Evolutionary conservation across 2,888 invertebrate genomes (phyloP).

Genomic region (Acronicta aceris): DNA sequence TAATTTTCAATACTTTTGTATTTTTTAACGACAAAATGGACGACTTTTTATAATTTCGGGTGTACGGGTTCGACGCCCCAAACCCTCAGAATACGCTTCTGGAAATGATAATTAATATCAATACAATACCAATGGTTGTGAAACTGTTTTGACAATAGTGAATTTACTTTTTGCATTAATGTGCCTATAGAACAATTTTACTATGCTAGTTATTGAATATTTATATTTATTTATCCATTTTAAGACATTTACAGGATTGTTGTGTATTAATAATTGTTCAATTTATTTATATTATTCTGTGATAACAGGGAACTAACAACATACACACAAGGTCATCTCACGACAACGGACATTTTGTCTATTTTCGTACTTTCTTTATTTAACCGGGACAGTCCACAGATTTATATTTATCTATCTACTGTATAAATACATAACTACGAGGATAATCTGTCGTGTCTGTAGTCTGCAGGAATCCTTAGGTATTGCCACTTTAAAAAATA

Average conservation of each 20-base stretch:
- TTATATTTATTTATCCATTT: slow-evolving; percentile 38
- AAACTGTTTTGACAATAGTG: slow-evolving; percentile 8
- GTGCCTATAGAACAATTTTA: slow-evolving; percentile 45
- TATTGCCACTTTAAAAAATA: no score
- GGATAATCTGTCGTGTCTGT: no score
- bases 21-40: not conserved
- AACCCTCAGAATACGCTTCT: not conserved
- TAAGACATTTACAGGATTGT: slow-evolving; percentile 49
- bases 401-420: no score
- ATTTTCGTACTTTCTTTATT: not conserved
- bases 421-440: no score
- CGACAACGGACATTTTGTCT: not conserved
- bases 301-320: slow-evolving; percentile 42
- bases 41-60: no score
- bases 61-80: no score
- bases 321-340: not conserved
- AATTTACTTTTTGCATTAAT: slow-evolving; percentile 8
- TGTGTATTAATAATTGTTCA: slow-evolving; percentile 30
- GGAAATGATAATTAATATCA: not conserved
- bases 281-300: slow-evolving; percentile 54
- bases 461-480: no score
- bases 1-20: no score
- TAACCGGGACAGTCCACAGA: not conserved
- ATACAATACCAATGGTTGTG: slow-evolving; percentile 15
- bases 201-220: slow-evolving; percentile 44